Conservation (phyloP, 1,140 invertebrate species). For the Trigoniulus corallinus region DNA sequence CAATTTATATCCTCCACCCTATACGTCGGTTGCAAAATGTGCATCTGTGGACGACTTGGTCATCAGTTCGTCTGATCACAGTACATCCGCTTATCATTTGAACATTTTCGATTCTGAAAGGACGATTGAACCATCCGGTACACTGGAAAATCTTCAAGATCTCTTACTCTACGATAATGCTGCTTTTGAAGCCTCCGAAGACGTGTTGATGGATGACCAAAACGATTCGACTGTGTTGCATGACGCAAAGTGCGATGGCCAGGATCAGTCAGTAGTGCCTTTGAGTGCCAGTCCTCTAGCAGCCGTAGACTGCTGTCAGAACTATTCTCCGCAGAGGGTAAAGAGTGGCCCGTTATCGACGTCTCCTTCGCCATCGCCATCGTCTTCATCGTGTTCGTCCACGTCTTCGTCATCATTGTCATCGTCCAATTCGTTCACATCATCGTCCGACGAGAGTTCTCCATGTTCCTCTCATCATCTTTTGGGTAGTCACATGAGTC, state of each 20-base stretch:
- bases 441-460: background rate
- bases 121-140: background rate
- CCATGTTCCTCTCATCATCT: background rate
- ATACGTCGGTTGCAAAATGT: background rate
- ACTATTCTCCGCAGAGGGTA: too few relatives aligned
- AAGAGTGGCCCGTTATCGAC: background rate
- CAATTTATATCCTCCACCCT: background rate
- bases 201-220: background rate
- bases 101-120: background rate
- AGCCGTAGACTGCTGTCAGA: too few relatives aligned
- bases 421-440: background rate
- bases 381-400: background rate
- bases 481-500: background rate
- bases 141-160: background rate
- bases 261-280: background rate
- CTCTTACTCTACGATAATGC: background rate
- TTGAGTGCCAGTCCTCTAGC: background rate
- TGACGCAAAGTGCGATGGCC: background rate
- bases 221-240: background rate
- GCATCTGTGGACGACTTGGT: background rate
- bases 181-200: background rate
- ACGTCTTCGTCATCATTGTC: background rate
- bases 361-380: background rate
- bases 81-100: background rate
- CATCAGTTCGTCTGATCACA: background rate